Conservation (phyloP, 1,140 invertebrate species). For the Drosophila nigromelanica region DNA sequence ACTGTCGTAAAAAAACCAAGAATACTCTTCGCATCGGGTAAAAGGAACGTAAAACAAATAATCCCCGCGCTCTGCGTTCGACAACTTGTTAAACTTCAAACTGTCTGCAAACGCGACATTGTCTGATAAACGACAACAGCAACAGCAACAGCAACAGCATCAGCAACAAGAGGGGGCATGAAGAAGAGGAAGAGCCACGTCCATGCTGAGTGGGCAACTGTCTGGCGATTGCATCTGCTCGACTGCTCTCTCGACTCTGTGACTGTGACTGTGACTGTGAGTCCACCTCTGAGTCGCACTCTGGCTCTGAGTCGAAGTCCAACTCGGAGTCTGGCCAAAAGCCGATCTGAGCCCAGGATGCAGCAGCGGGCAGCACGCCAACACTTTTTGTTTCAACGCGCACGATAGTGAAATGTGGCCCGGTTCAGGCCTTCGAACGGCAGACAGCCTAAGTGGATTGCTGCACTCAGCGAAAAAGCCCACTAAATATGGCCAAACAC, state of each 20-base stretch:
- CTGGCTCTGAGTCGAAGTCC: constrained; percentile 1
- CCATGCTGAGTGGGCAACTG: constrained; percentile 65
- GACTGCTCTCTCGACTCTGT: too few species aligned
- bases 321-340: constrained; percentile 2
- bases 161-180: neutral
- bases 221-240: constrained; percentile 63
- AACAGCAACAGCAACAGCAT: constrained; percentile 23
- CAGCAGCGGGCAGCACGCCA: constrained; percentile 55
- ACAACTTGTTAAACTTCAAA: constrained; percentile 78
- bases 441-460: constrained; percentile 69
- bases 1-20: too few species aligned
- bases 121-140: constrained; percentile 61
- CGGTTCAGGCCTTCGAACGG: constrained; percentile 38
- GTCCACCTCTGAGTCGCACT: constrained; percentile 15
- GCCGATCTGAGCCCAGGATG: constrained; percentile 25
- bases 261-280: too few species aligned
- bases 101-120: constrained; percentile 74
- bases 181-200: constrained; percentile 29
- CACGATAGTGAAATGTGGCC: constrained; percentile 68
- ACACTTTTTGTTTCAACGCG: constrained; percentile 73
- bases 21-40: neutral
- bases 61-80: constrained; percentile 51
- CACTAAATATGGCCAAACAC: neutral
- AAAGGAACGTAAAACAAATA: constrained; percentile 54
- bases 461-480: neutral